These are phyloP conservation scores for Arctia plantaginis DNA, from an alignment of 2,888 invertebrate genomes.

Conservation along the genomic window DNA sequence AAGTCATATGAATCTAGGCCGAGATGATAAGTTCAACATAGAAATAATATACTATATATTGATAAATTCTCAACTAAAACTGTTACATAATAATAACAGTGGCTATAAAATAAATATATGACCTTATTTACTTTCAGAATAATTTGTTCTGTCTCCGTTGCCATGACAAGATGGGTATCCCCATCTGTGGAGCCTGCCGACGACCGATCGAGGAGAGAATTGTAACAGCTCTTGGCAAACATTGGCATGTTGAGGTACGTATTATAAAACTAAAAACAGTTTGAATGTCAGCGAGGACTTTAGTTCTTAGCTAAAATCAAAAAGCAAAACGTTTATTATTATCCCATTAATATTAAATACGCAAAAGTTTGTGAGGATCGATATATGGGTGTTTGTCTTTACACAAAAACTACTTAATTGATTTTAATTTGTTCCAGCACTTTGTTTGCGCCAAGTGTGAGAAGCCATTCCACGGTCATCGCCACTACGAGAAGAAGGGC, in stretches of 20 bases:
- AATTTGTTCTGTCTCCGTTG: constrained; percentile 99
- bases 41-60: neutral
- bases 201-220: constrained; percentile 99
- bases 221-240: constrained; percentile 98
- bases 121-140: constrained; percentile 87
- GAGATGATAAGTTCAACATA: neutral
- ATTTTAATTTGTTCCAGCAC: constrained; percentile 88
- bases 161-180: constrained; percentile 99
- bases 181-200: constrained; percentile 99
- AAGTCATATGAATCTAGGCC: neutral
- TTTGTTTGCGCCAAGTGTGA: constrained; percentile 99
- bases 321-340: too few species aligned
- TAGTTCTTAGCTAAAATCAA: too few species aligned
- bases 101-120: neutral
- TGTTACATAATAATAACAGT: neutral
- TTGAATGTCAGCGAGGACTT: too few species aligned
- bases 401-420: neutral
- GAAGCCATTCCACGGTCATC: constrained; percentile 99
- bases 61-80: neutral
- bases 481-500: constrained; percentile 99
- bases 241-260: constrained; percentile 98
- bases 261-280: too few species aligned
- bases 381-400: neutral
- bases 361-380: neutral
- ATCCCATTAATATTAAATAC: neutral